Evolutionary conservation across 1,140 invertebrate species (phyloP), one percentile per base, ranked within the genome.

Genomic region (Chrysomallon squamiferum): DNA sequence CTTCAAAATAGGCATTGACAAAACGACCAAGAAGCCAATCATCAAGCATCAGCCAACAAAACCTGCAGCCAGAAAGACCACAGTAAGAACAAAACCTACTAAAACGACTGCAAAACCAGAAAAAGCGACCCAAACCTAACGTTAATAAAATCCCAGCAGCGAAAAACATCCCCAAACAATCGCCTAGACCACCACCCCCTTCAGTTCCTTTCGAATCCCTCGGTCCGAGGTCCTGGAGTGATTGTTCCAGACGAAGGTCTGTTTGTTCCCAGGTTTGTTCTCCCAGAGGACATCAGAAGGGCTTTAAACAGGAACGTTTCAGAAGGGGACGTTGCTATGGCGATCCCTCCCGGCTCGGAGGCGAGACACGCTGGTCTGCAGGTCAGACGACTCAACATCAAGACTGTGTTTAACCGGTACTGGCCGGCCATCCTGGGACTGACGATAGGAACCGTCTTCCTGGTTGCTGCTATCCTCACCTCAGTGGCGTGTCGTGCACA

Each of bases 391-490:
- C 13, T 62, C 15, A 60, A 64, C 29, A 62, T 71, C 38, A 30
- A 56, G 38, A 60, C 50, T 1, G 67, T 68, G 22, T 72, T 75
- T 41, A 65, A 59, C 15, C 65, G 69, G 13, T 72, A 75, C 65
- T 75, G 73, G 73, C 73, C 73, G 3, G 73, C 73, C 25, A 71
- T 75, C 18, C 47, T 72, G 20, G 73, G 73, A 4, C 56, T 69
- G 22, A 66, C 63, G 15, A 52, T 72, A 25, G 73, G 73, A n/a
- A 69, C 73, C 2, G 57, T 72, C 27, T 75, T 75, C 52, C 68
- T 75, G 22, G 25, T 70, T 32, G 62, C 70, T 18, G 73, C 73
- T 6, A 41, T 75, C 2, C 52, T 75, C 43, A 72, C 73, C 7
- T 75, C 73, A 2, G 32, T 75, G 29, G 60, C 64, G 4, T 75